Conservation (phyloP, 30 jellyfish, hydroid and myxozoan genomes). For the Pelagia noctiluca region DNA sequence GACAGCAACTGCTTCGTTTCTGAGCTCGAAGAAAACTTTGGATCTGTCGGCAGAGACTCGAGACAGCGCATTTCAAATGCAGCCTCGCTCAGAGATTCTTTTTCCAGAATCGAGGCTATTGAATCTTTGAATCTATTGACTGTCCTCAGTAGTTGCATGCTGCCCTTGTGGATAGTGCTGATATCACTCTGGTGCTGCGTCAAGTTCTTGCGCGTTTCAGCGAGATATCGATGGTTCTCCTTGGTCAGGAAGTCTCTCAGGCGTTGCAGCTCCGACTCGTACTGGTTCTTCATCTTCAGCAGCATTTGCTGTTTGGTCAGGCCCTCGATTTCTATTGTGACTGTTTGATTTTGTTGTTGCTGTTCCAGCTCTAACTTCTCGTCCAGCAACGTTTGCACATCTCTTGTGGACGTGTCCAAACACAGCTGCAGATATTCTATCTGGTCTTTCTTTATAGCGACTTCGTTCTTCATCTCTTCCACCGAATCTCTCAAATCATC, state of each 20-base stretch:
- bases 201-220: conserved; percentile 55
- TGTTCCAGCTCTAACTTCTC: conserved; percentile 61
- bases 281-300: conserved; percentile 57
- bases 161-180: conserved; percentile 56
- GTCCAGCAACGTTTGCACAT: conserved; percentile 65
- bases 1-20: conserved; percentile 73
- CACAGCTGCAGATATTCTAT: conserved; percentile 40
- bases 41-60: conserved; percentile 55
- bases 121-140: conserved; percentile 83
- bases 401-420: conserved; percentile 48
- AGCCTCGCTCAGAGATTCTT: conserved; percentile 68
- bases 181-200: conserved; percentile 63
- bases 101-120: conserved; percentile 62
- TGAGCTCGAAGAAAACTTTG: conserved; percentile 51
- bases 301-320: conserved; percentile 44
- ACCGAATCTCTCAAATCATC: conserved; percentile 14
- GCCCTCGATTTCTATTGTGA: conserved; percentile 30
- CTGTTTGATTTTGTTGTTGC: conserved; percentile 22
- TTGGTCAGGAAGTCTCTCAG: conserved; percentile 63
- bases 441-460: conserved; percentile 50
- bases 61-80: conserved; percentile 77
- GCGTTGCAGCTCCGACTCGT: conserved; percentile 66
- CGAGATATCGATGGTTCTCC: conserved; percentile 70
- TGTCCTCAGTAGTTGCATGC: conserved; percentile 66
- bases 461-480: conserved; percentile 22